Conservation (phyloP, 2,888 invertebrate species). For the Erebia epiphron region DNA sequence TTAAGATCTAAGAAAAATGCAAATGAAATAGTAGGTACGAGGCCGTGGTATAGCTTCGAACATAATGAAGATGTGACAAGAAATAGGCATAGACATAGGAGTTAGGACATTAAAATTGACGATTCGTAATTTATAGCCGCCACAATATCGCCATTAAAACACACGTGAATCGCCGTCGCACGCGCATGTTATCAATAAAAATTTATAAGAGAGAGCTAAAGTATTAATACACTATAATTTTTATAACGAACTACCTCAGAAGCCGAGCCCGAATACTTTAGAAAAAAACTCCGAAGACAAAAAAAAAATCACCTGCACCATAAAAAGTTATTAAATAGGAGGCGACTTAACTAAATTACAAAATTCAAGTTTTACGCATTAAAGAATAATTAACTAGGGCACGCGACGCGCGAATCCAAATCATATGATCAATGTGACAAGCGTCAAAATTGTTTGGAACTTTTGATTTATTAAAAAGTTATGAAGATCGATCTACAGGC, state of each 20-base stretch:
- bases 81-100: neutral
- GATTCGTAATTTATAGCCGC: conserved; percentile 22
- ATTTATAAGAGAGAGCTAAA: conserved; percentile 62
- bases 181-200: conserved; percentile 70
- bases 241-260: conserved; percentile 79
- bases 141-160: conserved; percentile 34
- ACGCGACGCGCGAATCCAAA: conserved; percentile 61
- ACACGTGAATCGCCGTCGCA: conserved; percentile 47
- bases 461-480: conserved; percentile 72
- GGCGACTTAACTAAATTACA: conserved; percentile 81
- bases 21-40: no score
- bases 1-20: no score
- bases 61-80: neutral
- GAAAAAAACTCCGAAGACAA: conserved; percentile 35
- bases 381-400: conserved; percentile 70
- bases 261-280: conserved; percentile 67
- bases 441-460: conserved; percentile 71
- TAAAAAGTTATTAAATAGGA: conserved; percentile 81
- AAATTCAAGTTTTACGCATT: conserved; percentile 78
- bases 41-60: no score
- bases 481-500: conserved; percentile 74
- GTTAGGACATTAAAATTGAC: conserved; percentile 6
- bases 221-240: conserved; percentile 80
- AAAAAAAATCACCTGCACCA: conserved; percentile 72
- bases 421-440: conserved; percentile 71